phyloP scores from a whole-genome alignment of 1,140 invertebrate genomes.

The Myzus persicae region DNA sequence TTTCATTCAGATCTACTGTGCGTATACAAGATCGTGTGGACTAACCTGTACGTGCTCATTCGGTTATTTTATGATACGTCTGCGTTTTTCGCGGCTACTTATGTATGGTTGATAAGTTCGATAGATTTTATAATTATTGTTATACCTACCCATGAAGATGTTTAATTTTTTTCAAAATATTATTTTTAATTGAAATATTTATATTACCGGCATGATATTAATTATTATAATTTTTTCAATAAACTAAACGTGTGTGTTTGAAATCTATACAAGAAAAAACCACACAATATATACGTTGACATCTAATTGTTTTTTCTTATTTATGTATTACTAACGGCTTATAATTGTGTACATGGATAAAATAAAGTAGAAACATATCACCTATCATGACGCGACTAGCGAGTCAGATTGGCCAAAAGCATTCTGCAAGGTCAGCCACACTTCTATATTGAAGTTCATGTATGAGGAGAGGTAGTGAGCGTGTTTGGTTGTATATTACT shows the following conservation, averaged over 20 bases:
- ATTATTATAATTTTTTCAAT: not conserved
- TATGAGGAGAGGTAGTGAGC: constrained; percentile 44
- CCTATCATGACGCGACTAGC: not conserved
- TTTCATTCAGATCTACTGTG: not conserved
- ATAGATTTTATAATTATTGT: constrained; percentile 14
- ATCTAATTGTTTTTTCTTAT: not conserved
- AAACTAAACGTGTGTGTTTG: constrained; percentile 3
- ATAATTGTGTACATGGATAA: not conserved
- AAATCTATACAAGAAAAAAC: not conserved
- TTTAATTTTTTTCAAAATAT: not conserved
- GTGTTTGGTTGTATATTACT: constrained; percentile 35
- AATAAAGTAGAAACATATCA: not conserved
- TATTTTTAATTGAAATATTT: not conserved
- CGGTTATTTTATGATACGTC: not conserved
- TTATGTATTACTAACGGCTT: not conserved
- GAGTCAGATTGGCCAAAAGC: constrained; percentile 28
- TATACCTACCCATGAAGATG: not conserved
- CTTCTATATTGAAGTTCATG: constrained; percentile 50
- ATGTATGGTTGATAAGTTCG: not conserved
- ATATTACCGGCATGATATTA: not conserved
- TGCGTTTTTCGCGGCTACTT: not conserved
- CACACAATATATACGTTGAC: not conserved
- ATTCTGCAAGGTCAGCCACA: constrained; percentile 44
- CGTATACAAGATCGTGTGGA: not conserved
- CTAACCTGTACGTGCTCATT: not conserved